Evolutionary conservation across 2,113 vertebrate species (phyloP).

Genomic region (Aptenodytes forsteri): DNA sequence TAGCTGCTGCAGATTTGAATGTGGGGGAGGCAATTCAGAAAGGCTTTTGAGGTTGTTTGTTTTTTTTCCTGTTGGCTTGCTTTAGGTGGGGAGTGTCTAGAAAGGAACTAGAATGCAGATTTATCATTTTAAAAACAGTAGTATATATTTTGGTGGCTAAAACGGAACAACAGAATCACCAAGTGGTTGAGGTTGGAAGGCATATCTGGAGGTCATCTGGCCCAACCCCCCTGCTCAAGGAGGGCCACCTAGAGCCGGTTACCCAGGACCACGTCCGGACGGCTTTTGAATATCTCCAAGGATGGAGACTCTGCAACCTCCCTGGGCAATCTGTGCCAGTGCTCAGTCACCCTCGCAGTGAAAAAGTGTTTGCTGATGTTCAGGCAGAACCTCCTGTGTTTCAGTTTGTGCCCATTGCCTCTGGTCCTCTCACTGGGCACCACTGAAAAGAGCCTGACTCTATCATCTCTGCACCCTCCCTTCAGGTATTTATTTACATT

Average conservation of each 20-base stretch:
- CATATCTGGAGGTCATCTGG: not conserved
- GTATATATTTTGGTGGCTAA: not conserved
- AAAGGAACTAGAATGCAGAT: not conserved
- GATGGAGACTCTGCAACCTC: fast-evolving
- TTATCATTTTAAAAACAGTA: not conserved
- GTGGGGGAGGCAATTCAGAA: not conserved
- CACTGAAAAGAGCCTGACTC: not conserved
- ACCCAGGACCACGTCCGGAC: fast-evolving
- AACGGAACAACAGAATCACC: not conserved
- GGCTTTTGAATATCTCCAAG: not conserved
- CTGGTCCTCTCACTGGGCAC: not conserved
- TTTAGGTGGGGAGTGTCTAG: not conserved
- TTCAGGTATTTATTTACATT: not conserved
- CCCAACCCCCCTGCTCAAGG: not conserved
- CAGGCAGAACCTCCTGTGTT: not conserved
- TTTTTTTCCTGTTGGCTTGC: not conserved
- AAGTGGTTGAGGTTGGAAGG: not conserved
- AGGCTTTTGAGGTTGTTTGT: not conserved
- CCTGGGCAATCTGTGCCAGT: not conserved
- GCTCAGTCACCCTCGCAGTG: not conserved
- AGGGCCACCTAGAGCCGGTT: not conserved
- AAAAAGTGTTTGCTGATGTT: not conserved
- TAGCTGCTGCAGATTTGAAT: not conserved
- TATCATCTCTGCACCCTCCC: fast-evolving
- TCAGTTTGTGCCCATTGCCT: not conserved